Conservation (phyloP, 1,140 invertebrate species). For the Habropoda laboriosa region DNA sequence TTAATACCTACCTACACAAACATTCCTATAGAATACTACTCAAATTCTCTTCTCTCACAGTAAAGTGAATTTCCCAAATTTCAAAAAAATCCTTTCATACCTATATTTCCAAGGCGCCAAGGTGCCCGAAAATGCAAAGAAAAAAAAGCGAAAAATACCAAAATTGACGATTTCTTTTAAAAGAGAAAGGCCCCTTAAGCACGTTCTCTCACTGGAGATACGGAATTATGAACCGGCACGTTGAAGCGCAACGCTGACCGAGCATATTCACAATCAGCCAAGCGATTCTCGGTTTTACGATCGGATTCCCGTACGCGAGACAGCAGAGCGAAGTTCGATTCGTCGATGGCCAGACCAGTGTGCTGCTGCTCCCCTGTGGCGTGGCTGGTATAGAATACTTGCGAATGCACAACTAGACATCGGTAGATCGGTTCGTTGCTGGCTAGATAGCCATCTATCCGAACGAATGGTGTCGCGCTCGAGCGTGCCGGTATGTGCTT, state of each 20-base stretch:
- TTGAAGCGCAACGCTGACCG: background rate
- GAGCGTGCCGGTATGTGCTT: constrained; percentile 14
- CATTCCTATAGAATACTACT: too few relatives aligned
- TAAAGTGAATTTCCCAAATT: too few relatives aligned
- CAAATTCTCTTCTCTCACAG: too few relatives aligned
- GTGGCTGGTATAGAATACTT: constrained; percentile 46
- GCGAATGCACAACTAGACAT: constrained; percentile 31
- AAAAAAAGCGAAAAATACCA: too few relatives aligned
- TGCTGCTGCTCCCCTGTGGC: constrained; percentile 3
- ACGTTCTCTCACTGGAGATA: background rate
- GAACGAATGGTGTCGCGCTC: constrained; percentile 24
- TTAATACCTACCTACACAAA: too few relatives aligned
- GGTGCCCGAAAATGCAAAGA: too few relatives aligned
- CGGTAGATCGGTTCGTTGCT: constrained; percentile 11
- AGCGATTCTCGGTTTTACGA: constrained; percentile 64
- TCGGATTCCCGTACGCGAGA: constrained; percentile 36
- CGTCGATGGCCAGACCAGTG: constrained; percentile 17
- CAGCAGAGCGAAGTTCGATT: constrained; percentile 12
- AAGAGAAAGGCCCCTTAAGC: background rate
- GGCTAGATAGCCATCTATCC: constrained; percentile 60
- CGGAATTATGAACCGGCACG: background rate
- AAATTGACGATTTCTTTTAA: too few relatives aligned
- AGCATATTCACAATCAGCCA: constrained; percentile 27
- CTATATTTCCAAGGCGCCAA: too few relatives aligned
- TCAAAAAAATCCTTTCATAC: too few relatives aligned